Base-by-base conservation (phyloP, 64 coral and sea anemone species). In the Cladopsammia gracilis region DNA sequence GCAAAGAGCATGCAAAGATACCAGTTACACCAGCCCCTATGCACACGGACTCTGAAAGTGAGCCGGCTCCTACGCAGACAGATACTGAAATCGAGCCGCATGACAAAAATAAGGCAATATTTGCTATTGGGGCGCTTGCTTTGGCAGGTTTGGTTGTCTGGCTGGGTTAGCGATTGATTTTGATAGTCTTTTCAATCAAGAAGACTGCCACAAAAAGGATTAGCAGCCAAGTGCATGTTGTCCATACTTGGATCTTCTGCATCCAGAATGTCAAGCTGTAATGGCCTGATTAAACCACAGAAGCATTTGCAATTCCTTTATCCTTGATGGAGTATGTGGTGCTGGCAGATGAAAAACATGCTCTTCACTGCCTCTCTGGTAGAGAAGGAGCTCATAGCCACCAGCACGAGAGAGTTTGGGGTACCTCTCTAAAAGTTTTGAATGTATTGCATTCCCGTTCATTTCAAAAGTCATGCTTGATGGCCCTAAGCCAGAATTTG, bases 401-500 rank as follows among this genome's bases (percentile, higher is more conserved):
- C 92, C 92, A 82, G 85, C 85, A 58, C 23, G 34, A 19, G 49
- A 34, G 22, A 94, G 86, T n/a, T 68, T 78, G 59, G 92, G 92
- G 82, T 88, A 94, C 45, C n/a, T n/a, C 50, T 89, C 78, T 44
- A 94, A 71, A 23, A 94, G 62, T 12, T 64, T 19, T 79, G 73
- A 65, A 89, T 94, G 92, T 73, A 94, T 79, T 78, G 85, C 58
- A 78, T 66, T 66, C 19, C 92, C 84, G 61, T 94, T 82, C 64
- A 88, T 58, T 19, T 94, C 86, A 42, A 94, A 82, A 44, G 85
- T 54, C 73, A 94, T 82, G 73, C 60, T 88, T 78, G 85, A 64
- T 79, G 92, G 92, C 18, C 92, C 85, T 19, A 94, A 70, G 23
- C 92, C 77, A 82, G 76, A 88, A 87, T 94, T 94, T 94, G 90